Percentiles rank a stretch among this genome's conserved stretches.
Conservation (phyloP, 1,140 invertebrate species). For the Polypedilum vanderplanki region DNA sequence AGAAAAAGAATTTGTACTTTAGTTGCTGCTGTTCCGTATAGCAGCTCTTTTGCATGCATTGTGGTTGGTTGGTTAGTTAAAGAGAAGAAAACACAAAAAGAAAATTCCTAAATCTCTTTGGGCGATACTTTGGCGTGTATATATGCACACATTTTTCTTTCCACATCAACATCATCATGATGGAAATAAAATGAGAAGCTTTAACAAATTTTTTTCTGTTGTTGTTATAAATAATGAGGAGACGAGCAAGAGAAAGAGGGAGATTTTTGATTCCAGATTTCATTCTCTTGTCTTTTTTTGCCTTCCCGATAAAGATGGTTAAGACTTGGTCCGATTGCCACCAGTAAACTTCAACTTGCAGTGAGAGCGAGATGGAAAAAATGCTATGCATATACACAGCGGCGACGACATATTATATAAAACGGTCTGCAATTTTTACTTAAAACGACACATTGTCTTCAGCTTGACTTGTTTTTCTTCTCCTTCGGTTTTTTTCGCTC, state of each 20-base stretch:
- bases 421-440: constrained; percentile 17
- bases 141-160: neutral
- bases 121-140: constrained; percentile 1
- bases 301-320: neutral
- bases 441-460: constrained; percentile 28
- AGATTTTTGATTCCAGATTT: constrained; percentile 24
- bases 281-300: neutral
- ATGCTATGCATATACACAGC: constrained; percentile 4
- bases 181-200: constrained; percentile 24
- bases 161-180: constrained; percentile 20
- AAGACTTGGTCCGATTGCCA: constrained; percentile 2
- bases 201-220: constrained; percentile 27
- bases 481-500: neutral
- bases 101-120: constrained; percentile 14
- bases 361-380: neutral
- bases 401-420: constrained; percentile 17
- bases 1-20: neutral
- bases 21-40: neutral
- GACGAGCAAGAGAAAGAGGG: neutral
- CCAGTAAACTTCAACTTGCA: neutral
- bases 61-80: constrained; percentile 16
- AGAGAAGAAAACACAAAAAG: neutral
- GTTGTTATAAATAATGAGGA: constrained; percentile 28
- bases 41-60: constrained; percentile 22
- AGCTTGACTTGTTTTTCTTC: neutral